Base-by-base conservation (phyloP, 2,888 invertebrate species). In the Papilio gigon region DNA sequence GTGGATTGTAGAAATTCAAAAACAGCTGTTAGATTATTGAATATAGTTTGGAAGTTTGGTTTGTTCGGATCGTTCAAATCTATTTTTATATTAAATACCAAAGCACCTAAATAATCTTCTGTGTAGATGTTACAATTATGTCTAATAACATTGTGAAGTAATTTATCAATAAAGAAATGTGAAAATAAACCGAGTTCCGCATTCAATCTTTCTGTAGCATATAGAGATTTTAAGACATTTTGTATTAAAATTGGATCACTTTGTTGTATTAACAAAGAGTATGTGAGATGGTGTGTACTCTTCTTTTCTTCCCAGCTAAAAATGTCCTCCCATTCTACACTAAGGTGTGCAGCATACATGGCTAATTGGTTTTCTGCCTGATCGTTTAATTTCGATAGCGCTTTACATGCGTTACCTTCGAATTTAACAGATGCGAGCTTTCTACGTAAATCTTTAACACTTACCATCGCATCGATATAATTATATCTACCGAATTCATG, bases 1-100 rank as follows among this genome's bases (percentile, higher is more conserved):
- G 90, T 90, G 12, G 89, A 87, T 58, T 91, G 87, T 0, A 92
- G 76, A 69, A 92, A 92, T 72, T 92, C 92, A 82, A 92, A 92
- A 59, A 91, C 83, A 2, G 88, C 89, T 2, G 86, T 90, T 58
- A 92, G 76, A 77, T 92, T 92, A 70, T 86, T 90, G 40, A 92
- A 89, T 47, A 92, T 85, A 1, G 87, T 87, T 76, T 88, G 89
- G 61, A 87, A 88, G 68, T 82, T 87, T 1, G 92, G 92, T 60
- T 83, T 85, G 1, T 81, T 83, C 1, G 71, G 63, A 44, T 91
- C 85, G 62, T 83, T 83, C 6, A 87, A 72, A 73, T 85, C 80
- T 50, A 91, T 87, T 77, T 87, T 90, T 3, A 92, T 90, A 47
- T 88, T 90, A 59, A 90, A 90, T 5, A 88, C 81, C 14, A 92